Evolutionary conservation across 1,140 invertebrate genomes (phyloP), one percentile per base, ranked within the genome.

Genomic region (Triops cancriformis): DNA sequence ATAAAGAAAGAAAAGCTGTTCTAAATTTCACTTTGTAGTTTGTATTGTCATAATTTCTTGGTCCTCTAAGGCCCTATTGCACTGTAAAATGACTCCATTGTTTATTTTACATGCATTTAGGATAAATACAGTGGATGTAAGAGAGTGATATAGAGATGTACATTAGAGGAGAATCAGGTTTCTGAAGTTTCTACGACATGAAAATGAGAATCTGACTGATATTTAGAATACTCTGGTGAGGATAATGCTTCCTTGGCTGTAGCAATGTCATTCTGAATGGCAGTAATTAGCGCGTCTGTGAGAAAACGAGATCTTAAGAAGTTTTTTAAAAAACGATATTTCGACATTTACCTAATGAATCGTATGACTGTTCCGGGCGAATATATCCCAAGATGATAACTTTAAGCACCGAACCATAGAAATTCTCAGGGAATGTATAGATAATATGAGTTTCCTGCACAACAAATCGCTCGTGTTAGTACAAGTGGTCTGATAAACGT

Each of bases 381-480:
- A 98, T 88, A 82, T 93, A 97, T 28, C 93, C 94, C 23, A 91
- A 82, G 76, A 98, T 88, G 78, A 90, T 89, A 31, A 95, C 88
- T 87, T 91, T 94, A 64, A 98, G 84, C 75, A 86, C 83, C 75
- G 89, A 87, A 5, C 92, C 95, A 86, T 98, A 98, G 81, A 99
- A 95, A 86, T 98, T 95, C 45, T 88, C 83, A 23, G 90, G 86
- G 84, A 95, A 98, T 80, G 90, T 86, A 81, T 98, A 90, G 75
- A 98, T 85, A 43, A 98, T 90, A 83, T 99, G 95, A 0, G 94
- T 93, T 88, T 98, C 94, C 91, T 92, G 83, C 26, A 88, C 87
- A 80, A 81, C 82, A 77, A 76, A 31, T 27, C 27, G 26, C 3
- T 45, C 51, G 26, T 51, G 28, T 76, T 18, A 77, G 37, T n/a